Evolutionary conservation across 2,113 vertebrate genomes (phyloP), one percentile per base, ranked within the genome.

Genomic region (Zosterops borbonicus): DNA sequence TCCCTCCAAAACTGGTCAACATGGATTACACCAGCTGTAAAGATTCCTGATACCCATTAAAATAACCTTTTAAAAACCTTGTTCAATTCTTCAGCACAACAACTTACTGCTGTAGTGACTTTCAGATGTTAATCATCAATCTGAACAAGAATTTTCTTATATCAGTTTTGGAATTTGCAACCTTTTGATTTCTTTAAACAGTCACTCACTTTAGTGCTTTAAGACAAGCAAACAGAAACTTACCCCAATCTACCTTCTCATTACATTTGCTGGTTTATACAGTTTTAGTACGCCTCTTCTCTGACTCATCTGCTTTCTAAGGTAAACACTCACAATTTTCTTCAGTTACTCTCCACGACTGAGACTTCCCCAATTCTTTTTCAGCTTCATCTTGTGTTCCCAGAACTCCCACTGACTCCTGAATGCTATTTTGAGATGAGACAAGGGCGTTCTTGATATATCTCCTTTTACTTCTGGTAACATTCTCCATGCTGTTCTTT

Each of bases 281-380:
- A 88, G 75, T 81, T 93, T 86, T 80, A 94, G 76, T 52, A 91
- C 0, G 1, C 46, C 78, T 91, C 47, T 89, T 33, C 47, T 85
- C 71, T 93, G 76, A 92, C 56, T 96, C 91, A 94, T 87, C 79
- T 59, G 33, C 88, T 93, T 95, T 80, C 90, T 83, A 92, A 88
- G 68, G 68, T 88, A 87, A 95, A 78, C 53, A 96, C 70, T 37
- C 67, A 80, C 33, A 55, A 56, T 89, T 87, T 91, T 89, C 73
- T 90, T 82, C 56, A 84, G 73, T 62, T 62, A 37, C 21, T 56
- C 52, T 87, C 60, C 63, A 59, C 0, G 65, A 81, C 56, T 11
- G 17, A 92, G 83, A 96, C 58, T 87, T 90, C 94, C 83, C 37
- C 0, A 3, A 47, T 63, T 65, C 50, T 75, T 93, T 90, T 83